These are phyloP conservation scores for Actinostola sp. DNA, from an alignment of 92 coral and sea anemone species.

Conservation along the genomic window DNA sequence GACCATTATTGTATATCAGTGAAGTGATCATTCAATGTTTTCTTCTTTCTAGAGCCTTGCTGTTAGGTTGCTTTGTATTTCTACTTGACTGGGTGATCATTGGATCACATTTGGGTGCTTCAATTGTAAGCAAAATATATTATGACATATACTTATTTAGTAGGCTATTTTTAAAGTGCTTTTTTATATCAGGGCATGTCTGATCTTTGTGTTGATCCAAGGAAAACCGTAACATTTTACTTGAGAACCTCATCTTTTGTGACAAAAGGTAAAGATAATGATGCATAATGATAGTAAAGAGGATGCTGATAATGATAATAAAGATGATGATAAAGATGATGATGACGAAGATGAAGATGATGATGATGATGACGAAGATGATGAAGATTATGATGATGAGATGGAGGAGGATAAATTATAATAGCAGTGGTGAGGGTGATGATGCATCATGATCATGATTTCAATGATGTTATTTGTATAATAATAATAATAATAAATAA, in stretches of 20 bases:
- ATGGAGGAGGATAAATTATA: no score
- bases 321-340: no score
- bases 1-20: no score
- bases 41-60: conserved; percentile 8
- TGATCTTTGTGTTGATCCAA: conserved; percentile 85
- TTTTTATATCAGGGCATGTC: conserved; percentile 71
- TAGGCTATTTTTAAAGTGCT: not conserved
- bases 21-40: not conserved
- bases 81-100: conserved; percentile 49
- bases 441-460: no score
- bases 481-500: no score
- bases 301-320: not conserved
- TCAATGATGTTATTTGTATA: no score
- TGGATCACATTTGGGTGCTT: conserved; percentile 67
- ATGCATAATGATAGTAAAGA: not conserved
- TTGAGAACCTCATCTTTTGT: conserved; percentile 1
- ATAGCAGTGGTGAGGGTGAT: no score
- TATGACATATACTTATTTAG: no score
- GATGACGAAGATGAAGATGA: no score
- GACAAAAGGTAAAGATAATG: not conserved
- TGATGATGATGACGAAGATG: no score
- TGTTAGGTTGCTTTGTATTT: conserved; percentile 50
- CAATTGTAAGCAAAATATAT: conserved; percentile 52
- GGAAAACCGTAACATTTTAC: conserved; percentile 30
- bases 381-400: no score